Evolutionary conservation across 2,113 vertebrate species (phyloP).

Genomic region (Gulo gulo): DNA sequence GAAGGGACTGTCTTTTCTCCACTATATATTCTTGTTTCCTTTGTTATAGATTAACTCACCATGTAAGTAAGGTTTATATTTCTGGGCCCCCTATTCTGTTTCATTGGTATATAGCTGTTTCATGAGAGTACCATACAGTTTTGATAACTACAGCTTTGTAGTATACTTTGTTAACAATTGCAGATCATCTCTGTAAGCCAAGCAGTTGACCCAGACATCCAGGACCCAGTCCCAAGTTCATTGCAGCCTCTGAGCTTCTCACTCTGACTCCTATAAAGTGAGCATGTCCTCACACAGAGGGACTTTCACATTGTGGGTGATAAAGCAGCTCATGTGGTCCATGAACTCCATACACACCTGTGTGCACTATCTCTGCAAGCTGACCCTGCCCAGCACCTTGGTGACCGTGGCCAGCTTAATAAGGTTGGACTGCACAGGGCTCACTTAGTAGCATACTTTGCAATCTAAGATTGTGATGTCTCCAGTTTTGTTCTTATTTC

Average conservation of each 20-base stretch:
- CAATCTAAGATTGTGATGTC: neutral
- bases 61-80: neutral
- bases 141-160: neutral
- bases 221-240: neutral
- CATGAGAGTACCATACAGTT: neutral
- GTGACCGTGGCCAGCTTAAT: neutral
- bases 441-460: neutral
- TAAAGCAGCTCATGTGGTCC: neutral
- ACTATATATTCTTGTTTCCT: neutral
- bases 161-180: neutral
- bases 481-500: neutral
- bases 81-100: neutral
- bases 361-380: neutral
- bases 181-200: neutral
- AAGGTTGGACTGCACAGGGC: neutral
- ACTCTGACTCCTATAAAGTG: neutral
- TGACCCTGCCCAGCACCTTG: neutral
- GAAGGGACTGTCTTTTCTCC: neutral
- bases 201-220: neutral
- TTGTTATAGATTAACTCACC: neutral
- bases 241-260: neutral
- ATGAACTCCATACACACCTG: neutral
- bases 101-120: neutral
- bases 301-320: neutral
- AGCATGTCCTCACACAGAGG: neutral